Conservation (phyloP, 1,140 invertebrate species). For the Sycophila sp. region DNA sequence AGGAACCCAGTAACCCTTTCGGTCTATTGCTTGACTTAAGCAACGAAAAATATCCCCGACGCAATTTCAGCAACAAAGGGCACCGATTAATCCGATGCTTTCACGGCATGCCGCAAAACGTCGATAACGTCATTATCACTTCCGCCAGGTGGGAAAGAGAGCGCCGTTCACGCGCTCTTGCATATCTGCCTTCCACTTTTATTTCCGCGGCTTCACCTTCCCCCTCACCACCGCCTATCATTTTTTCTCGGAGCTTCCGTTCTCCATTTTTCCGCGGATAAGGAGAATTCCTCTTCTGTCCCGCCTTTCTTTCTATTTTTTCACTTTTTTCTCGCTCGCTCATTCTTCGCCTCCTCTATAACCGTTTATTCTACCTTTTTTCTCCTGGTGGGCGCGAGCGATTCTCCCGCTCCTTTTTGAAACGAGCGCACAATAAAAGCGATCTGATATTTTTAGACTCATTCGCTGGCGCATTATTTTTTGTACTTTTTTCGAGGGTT, state of each 20-base stretch:
- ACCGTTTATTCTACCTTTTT: too few species aligned
- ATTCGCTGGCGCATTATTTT: too few species aligned
- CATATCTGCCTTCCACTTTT: slow-evolving; percentile 18
- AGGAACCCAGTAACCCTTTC: too few species aligned
- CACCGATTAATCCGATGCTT: slow-evolving; percentile 14
- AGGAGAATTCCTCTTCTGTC: neutral
- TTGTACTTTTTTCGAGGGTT: too few species aligned
- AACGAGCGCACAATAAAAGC: too few species aligned
- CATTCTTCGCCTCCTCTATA: neutral
- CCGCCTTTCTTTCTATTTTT: neutral
- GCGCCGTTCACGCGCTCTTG: neutral
- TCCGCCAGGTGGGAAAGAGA: neutral
- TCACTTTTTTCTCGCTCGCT: neutral
- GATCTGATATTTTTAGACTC: too few species aligned
- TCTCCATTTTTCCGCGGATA: neutral
- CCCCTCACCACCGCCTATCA: neutral
- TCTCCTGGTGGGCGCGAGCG: too few species aligned
- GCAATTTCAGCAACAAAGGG: slow-evolving; percentile 20
- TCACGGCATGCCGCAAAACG: neutral
- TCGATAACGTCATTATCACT: slow-evolving; percentile 33
- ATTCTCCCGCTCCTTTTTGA: too few species aligned
- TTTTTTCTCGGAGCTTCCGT: slow-evolving; percentile 8
- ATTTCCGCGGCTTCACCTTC: neutral
- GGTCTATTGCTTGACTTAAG: too few species aligned
- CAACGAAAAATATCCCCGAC: neutral